These are phyloP conservation scores for Perithous albicinctus DNA, from an alignment of 2,888 invertebrate genomes.

Conservation along the genomic window DNA sequence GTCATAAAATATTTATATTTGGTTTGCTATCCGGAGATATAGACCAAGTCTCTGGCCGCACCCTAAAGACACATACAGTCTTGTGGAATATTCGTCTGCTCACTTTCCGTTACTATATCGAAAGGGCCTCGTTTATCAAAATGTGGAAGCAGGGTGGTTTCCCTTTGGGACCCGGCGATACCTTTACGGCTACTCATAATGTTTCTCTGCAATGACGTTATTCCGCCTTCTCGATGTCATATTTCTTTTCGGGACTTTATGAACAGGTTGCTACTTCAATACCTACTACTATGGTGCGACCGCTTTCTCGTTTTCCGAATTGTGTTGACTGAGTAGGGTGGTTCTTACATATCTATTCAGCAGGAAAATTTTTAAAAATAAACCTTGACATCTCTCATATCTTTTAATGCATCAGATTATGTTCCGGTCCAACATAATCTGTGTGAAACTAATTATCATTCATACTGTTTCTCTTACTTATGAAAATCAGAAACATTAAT, in stretches of 20 bases:
- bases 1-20: constrained; percentile 79
- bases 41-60: constrained; percentile 47
- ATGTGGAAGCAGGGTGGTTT: constrained; percentile 37
- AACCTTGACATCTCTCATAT: no score
- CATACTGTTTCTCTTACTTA: no score
- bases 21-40: constrained; percentile 72
- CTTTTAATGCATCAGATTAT: no score
- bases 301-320: no score
- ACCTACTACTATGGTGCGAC: constrained; percentile 7
- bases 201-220: constrained; percentile 39
- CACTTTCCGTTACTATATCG: constrained; percentile 11
- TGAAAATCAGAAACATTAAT: no score
- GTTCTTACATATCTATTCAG: no score
- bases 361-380: no score
- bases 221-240: constrained; percentile 16
- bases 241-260: constrained; percentile 41
- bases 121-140: constrained; percentile 41
- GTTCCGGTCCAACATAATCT: no score
- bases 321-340: no score
- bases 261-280: constrained; percentile 34
- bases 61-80: constrained; percentile 28
- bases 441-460: no score
- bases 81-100: constrained; percentile 4
- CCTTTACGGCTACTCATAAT: constrained; percentile 68
- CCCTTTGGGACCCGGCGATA: constrained; percentile 51